A percentile compares a stretch with the other conserved stretches of the same genome.
These are phyloP conservation scores for Plectropomus leopardus DNA, from an alignment of 2,113 vertebrate species.

Conservation along the genomic window DNA sequence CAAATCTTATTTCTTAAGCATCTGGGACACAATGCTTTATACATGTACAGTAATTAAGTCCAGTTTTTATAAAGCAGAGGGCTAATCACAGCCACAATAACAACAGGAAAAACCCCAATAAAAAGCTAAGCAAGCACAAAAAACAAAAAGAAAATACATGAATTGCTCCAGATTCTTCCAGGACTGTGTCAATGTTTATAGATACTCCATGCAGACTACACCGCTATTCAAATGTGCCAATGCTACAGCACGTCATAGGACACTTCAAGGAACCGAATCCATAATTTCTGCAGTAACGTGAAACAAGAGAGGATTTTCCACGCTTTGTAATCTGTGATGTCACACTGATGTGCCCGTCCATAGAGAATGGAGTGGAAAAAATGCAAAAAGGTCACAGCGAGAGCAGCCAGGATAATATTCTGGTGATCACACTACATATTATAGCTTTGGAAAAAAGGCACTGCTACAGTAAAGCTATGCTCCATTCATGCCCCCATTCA, in stretches of 20 bases:
- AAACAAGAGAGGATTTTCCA: conserved; percentile 50
- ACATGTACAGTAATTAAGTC: background rate
- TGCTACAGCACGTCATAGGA: background rate
- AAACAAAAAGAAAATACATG: background rate
- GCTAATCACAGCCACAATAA: background rate
- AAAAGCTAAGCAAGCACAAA: background rate
- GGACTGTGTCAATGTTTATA: background rate
- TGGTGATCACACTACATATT: conserved; percentile 54
- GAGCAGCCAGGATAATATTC: conserved; percentile 54
- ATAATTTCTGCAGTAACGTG: conserved; percentile 38
- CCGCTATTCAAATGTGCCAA: conserved; percentile 6
- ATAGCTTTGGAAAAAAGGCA: background rate
- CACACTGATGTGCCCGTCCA: conserved; percentile 35
- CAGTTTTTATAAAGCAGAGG: background rate
- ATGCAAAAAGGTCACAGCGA: conserved; percentile 46
- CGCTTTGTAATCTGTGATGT: conserved; percentile 51
- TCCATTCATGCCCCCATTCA: conserved; percentile 30
- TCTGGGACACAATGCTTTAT: background rate
- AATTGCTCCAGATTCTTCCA: background rate
- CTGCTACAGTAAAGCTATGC: conserved; percentile 29
- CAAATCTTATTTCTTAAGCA: background rate
- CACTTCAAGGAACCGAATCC: conserved; percentile 31
- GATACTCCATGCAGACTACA: background rate
- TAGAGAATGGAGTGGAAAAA: conserved; percentile 35
- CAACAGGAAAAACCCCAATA: background rate